Base-by-base conservation (phyloP, 2,888 invertebrate genomes). In the Drosophila picticornis region DNA sequence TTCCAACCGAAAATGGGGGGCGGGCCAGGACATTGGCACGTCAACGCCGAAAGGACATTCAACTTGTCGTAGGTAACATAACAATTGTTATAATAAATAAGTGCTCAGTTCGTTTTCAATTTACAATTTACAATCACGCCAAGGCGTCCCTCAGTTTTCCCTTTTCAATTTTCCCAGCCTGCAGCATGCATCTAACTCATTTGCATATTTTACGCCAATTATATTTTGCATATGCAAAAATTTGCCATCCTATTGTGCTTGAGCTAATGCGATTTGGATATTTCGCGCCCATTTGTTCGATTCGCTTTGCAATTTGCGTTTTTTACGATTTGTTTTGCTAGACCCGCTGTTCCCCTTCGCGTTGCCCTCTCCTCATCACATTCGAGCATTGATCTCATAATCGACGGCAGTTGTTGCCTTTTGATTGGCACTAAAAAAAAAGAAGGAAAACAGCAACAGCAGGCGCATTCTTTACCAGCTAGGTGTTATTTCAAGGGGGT, bases 191-290 rank as follows among this genome's bases (percentile, higher is more conserved):
- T 16, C 88, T 75, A 57, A 10, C 90, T 90, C 76, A 85, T 85
- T 85, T 85, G 88, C 90, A 85, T 85, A 88, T 88, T 85, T 79
- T 85, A 63, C 74, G 86, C 80, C 90, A 85, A 90, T 85, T 85
- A 88, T 84, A 53, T 67, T 88, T 88, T 67, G 86, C 90, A 85
- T 90, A 85, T 85, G 90, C 88, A 78, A 74, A 71, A 72, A 61
- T 75, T 73, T 63, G 58, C 25, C 32, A 50, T 13, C 32, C 65
- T 36, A 71, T 88, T 80, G 81, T 81, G 11, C 34, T 43, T 50
- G 71, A 71, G 77, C 66, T 80, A 88, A 88, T 87, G 74, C 77
- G 63, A 75, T 82, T 87, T 67, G 63, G 67, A 79, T 90, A 86
- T 69, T 83, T 85, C 86, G 65, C 86, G 84, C 74, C 81, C 90